A percentile compares a stretch with the other conserved stretches of the same genome.
Conservation (phyloP, 2,888 invertebrate species). For the Cheiracanthium punctorium region DNA sequence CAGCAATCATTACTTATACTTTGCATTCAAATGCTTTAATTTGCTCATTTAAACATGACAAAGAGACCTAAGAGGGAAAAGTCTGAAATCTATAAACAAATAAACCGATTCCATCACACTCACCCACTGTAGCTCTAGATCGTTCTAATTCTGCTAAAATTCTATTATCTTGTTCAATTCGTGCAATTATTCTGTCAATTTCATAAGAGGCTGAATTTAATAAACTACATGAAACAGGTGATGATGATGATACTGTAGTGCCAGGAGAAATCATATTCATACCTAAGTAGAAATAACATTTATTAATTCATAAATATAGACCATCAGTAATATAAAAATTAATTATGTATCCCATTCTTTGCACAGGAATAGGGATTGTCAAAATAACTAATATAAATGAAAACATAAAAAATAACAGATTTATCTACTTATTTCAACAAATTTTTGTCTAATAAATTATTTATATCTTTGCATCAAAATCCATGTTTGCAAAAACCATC, state of each 20-base stretch:
- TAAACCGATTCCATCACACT: background rate
- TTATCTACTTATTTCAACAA: too few relatives aligned
- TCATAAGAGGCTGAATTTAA: conserved; percentile 63
- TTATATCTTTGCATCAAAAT: too few relatives aligned
- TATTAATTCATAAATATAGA: background rate
- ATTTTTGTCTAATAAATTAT: too few relatives aligned
- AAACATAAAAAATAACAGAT: too few relatives aligned
- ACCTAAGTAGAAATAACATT: conserved; percentile 15
- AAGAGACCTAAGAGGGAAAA: too few relatives aligned
- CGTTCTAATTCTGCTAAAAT: conserved; percentile 68
- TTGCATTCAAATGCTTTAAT: too few relatives aligned
- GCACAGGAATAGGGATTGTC: too few relatives aligned
- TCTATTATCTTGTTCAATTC: conserved; percentile 69
- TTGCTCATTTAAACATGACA: background rate
- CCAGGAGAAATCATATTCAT: conserved; percentile 61
- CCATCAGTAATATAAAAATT: background rate
- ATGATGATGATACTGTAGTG: conserved; percentile 60
- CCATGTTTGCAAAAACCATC: too few relatives aligned
- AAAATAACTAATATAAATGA: background rate
- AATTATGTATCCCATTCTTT: too few relatives aligned
- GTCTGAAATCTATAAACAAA: too few relatives aligned
- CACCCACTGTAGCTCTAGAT: conserved; percentile 61
- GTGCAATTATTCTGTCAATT: conserved; percentile 68
- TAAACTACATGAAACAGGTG: conserved; percentile 50
- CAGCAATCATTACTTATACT: too few relatives aligned